Evolutionary conservation across 2,888 invertebrate genomes (phyloP), one percentile per base, ranked within the genome.

Genomic region (Caenorhabditis virilis): DNA sequence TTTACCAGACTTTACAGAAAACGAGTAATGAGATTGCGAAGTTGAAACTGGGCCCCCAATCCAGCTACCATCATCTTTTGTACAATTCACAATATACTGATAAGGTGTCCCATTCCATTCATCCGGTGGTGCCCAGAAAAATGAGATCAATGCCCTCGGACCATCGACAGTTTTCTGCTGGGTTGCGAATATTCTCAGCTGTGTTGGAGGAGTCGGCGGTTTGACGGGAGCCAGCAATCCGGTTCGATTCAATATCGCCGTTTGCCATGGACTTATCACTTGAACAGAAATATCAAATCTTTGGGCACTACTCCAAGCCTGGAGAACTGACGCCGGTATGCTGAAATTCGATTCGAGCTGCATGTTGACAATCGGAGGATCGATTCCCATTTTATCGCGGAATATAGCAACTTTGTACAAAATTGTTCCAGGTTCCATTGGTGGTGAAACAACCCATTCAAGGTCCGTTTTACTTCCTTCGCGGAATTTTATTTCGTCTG

Each of bases 121-220:
- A 1, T 42, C 48, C 2, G 82, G 82, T 18, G 76, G 73, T 23
- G 71, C 63, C 82, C 82, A 82, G 60, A 82, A 82, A 35, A 82
- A 71, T 30, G 79, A 78, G 22, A 82, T 81, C 11, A 82, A 72
- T 1, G 82, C 82, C 11, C 82, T 63, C 4, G 81, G 74, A 23
- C 82, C 82, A 41, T 82, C 82, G 0, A 82, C 82, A 13, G 79
- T 82, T 30, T 78, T 80, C 58, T 80, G 80, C 49, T 80, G 80
- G 1, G 82, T 82, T 5, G 79, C 80, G 56, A 65, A 82, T 23
- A 82, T 78, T 33, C 70, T 58, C 11, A 77, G 43, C 23, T 74
- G 68, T 6, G 64, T 67, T 1, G 82, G 82, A 27, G 72, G 47
- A 18, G 68, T 71, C 9, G 82, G 82, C 7, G 82, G 81, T 51